These are phyloP conservation scores for Probaryconus sp. DNA, from an alignment of 1,140 invertebrate genomes.

Conservation along the genomic window DNA sequence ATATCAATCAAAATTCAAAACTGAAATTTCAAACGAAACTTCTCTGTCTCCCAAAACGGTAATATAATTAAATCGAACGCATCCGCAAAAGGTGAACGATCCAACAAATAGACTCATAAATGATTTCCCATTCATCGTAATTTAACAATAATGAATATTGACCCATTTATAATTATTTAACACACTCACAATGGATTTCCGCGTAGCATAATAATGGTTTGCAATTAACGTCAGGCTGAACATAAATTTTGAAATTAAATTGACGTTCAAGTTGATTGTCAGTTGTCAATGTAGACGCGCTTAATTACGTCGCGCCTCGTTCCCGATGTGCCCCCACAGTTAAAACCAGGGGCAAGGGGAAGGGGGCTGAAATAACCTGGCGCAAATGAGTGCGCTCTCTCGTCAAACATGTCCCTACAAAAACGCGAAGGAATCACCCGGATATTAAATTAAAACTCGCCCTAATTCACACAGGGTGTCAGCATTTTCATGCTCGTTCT, in stretches of 20 bases:
- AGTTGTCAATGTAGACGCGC: constrained; percentile 17
- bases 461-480: constrained; percentile 1
- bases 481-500: background rate
- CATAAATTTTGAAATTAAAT: constrained; percentile 24
- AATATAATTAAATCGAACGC: too few species aligned
- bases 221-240: constrained; percentile 5
- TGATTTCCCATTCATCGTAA: too few species aligned
- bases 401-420: constrained; percentile 1
- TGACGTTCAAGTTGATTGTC: constrained; percentile 16
- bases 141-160: too few species aligned
- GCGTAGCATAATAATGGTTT: constrained; percentile 1
- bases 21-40: too few species aligned
- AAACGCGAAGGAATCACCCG: background rate
- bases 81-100: too few species aligned
- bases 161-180: constrained; percentile 1
- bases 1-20: too few species aligned
- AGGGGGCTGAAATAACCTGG: too few species aligned
- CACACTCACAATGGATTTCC: too few species aligned
- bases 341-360: too few species aligned
- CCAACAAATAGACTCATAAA: too few species aligned
- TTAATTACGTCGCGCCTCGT: constrained; percentile 9
- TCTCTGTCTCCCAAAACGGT: too few species aligned
- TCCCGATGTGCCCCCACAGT: constrained; percentile 2
- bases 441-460: background rate
- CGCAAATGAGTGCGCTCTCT: constrained; percentile 14